phyloP scores from a whole-genome alignment of 2,888 invertebrate species.

The Caenorhabditis japonica region DNA sequence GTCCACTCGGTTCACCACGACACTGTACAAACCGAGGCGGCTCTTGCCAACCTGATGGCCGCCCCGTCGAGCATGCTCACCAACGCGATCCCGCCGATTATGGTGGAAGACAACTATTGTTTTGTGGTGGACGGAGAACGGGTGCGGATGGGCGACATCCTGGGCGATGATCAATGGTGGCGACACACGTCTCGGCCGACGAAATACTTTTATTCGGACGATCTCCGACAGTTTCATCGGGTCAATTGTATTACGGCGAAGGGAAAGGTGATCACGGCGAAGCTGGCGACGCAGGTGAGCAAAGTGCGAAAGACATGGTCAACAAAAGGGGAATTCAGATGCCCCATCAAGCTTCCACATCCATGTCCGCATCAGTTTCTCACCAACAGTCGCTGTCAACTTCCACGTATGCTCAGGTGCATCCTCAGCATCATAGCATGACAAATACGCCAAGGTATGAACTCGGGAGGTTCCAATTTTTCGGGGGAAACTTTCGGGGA shows the following conservation, averaged over 20 bases:
- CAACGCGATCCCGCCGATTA: conserved; percentile 71
- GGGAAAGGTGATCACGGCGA: conserved; percentile 68
- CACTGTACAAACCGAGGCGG: conserved; percentile 77
- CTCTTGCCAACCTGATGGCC: conserved; percentile 76
- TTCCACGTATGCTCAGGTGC: conserved; percentile 39
- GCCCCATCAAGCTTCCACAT: conserved; percentile 46
- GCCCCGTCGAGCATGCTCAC: conserved; percentile 74
- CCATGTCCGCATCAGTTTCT: conserved; percentile 40
- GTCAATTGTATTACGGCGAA: conserved; percentile 75
- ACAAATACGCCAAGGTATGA: conserved; percentile 41
- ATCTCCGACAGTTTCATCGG: conserved; percentile 74
- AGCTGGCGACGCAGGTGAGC: conserved; percentile 52
- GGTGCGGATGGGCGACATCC: conserved; percentile 75
- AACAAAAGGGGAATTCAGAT: conserved; percentile 5
- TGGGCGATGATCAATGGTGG: conserved; percentile 77
- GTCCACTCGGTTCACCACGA: conserved; percentile 77
- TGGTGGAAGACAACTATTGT: conserved; percentile 77
- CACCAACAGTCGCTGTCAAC: conserved; percentile 36
- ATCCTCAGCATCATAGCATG: conserved; percentile 51
- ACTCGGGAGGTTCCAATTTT: no score
- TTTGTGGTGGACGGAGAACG: conserved; percentile 77
- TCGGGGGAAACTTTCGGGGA: no score
- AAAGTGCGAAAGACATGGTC: neutral
- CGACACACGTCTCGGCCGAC: conserved; percentile 76
- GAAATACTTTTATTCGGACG: conserved; percentile 76